These are phyloP conservation scores for Vanessa cardui DNA, from an alignment of 2,888 invertebrate genomes.

Conservation along the genomic window DNA sequence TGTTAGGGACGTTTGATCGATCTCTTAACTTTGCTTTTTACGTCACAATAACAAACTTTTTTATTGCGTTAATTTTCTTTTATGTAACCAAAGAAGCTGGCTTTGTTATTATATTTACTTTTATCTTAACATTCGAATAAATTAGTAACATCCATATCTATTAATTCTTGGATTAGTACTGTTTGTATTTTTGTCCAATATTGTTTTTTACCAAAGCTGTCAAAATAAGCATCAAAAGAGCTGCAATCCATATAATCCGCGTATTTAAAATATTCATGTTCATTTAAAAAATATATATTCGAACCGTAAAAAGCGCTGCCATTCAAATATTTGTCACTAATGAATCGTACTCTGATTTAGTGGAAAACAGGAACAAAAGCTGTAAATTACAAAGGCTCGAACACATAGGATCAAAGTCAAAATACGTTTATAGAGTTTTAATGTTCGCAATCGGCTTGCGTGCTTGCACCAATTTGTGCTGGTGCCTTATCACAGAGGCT, in stretches of 20 bases:
- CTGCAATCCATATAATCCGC: not conserved
- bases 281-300: not conserved
- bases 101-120: no score
- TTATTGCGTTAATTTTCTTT: constrained; percentile 28
- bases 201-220: not conserved
- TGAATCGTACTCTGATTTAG: constrained; percentile 4
- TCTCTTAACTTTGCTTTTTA: constrained; percentile 40
- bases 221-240: constrained; percentile 10
- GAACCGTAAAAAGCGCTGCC: not conserved
- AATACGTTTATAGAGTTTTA: constrained; percentile 45
- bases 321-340: constrained; percentile 10
- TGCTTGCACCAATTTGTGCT: constrained; percentile 73
- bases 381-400: constrained; percentile 1
- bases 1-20: constrained; percentile 40
- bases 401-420: constrained; percentile 23
- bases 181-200: no score
- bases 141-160: no score
- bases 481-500: constrained; percentile 75
- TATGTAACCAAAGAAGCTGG: no score
- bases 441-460: constrained; percentile 56
- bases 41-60: constrained; percentile 25
- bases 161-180: no score
- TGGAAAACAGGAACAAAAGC: constrained; percentile 8
- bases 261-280: not conserved
- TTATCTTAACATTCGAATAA: no score